A percentile compares a stretch with the other conserved stretches of the same genome.
These are phyloP conservation scores for Digitonthophagus gazella DNA, from an alignment of 2,888 invertebrate genomes.

Conservation along the genomic window DNA sequence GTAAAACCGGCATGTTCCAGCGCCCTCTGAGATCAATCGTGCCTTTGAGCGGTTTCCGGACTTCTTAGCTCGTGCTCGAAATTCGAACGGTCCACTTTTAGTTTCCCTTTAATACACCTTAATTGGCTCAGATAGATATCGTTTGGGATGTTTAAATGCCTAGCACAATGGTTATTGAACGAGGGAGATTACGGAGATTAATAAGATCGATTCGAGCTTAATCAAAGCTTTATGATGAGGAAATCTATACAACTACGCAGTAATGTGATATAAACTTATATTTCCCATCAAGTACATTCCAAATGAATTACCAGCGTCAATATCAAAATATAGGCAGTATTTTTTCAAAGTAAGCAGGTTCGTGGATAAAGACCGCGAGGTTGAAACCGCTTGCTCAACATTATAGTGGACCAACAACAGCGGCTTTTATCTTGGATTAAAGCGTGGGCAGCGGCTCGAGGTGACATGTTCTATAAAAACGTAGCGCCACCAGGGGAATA, in stretches of 20 bases:
- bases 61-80: not conserved
- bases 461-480: not conserved
- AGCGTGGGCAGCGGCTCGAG: not conserved
- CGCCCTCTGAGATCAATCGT: slow-evolving; percentile 12
- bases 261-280: not conserved
- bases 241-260: too few species aligned
- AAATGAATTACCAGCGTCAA: not conserved
- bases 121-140: not conserved
- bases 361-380: not conserved
- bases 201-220: not conserved
- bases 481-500: not conserved
- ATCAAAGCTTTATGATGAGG: not conserved
- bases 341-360: not conserved
- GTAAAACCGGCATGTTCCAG: too few species aligned
- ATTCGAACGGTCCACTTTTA: not conserved
- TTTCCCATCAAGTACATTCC: not conserved
- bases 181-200: not conserved
- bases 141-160: not conserved
- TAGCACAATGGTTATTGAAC: not conserved
- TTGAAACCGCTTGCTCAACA: not conserved
- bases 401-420: not conserved
- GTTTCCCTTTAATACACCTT: not conserved
- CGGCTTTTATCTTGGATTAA: not conserved
- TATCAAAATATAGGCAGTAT: not conserved
- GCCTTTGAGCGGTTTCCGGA: slow-evolving; percentile 9